Conservation (phyloP, 2,888 invertebrate genomes). For the Phorcus lineatus region DNA sequence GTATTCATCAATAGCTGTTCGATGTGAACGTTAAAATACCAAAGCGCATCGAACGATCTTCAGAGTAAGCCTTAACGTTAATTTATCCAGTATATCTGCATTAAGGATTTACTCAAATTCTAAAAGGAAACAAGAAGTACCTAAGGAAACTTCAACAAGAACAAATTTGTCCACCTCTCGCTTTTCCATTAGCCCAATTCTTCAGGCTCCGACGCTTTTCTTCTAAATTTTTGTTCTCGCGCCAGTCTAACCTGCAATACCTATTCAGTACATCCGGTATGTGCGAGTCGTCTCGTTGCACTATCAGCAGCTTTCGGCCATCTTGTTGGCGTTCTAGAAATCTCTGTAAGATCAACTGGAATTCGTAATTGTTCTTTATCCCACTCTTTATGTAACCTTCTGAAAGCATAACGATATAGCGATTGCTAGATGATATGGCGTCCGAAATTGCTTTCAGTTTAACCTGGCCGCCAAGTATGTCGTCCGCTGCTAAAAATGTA, state of each 20-base stretch:
- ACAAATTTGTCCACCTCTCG: background rate
- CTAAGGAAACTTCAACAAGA: no score
- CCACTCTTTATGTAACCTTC: background rate
- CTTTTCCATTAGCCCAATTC: background rate
- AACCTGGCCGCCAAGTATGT: background rate
- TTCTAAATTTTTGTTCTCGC: background rate
- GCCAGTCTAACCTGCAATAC: background rate
- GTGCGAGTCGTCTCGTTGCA: background rate
- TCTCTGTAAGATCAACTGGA: background rate
- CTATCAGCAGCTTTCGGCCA: background rate
- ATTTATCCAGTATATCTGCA: no score
- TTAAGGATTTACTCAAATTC: no score
- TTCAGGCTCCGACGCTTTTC: background rate
- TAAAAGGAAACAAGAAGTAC: no score
- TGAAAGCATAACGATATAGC: background rate
- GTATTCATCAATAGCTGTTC: no score
- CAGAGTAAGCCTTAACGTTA: no score
- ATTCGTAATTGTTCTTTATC: background rate
- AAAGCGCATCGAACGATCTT: no score
- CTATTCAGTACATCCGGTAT: background rate
- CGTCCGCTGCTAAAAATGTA: background rate
- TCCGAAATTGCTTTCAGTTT: background rate
- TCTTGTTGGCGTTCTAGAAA: background rate
- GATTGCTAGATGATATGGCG: background rate
- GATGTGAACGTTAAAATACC: no score